Percentiles rank a stretch among this genome's conserved stretches.
Evolutionary conservation across 2,113 vertebrate species (phyloP).

Genomic region (Riparia riparia): DNA sequence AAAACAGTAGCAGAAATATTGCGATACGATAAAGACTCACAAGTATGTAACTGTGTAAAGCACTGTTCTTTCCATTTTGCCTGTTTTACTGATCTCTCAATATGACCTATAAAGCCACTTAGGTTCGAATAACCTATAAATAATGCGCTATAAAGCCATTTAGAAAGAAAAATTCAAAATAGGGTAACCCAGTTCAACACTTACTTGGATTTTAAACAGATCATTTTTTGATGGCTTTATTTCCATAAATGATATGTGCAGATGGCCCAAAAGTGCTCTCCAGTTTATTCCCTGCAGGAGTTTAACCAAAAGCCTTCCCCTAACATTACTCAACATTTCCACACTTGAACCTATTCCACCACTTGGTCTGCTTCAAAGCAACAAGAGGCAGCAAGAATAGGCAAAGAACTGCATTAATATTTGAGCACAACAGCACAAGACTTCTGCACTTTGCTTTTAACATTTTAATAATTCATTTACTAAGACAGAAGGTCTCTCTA

Average conservation of each 20-base stretch:
- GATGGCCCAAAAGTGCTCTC: background rate
- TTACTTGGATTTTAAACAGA: background rate
- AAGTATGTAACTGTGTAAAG: background rate
- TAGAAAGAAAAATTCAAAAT: background rate
- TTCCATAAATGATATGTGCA: background rate
- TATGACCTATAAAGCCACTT: background rate
- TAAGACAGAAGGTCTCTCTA: background rate
- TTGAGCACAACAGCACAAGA: conserved; percentile 31
- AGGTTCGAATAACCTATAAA: background rate
- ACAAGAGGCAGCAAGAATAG: background rate
- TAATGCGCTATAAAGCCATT: background rate
- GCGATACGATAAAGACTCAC: background rate
- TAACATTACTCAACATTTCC: background rate
- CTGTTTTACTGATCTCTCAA: background rate
- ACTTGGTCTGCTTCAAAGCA: background rate
- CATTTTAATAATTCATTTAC: conserved; percentile 59
- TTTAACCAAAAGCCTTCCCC: background rate
- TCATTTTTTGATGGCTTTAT: background rate
- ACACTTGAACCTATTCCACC: background rate
- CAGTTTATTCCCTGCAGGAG: background rate
- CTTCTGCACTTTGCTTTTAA: conserved; percentile 37
- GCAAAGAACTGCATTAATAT: conserved; percentile 48
- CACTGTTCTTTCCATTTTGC: background rate
- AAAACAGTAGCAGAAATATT: background rate
- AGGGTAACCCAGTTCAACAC: background rate